These are phyloP conservation scores for Verasper variegatus DNA, from an alignment of 2,113 vertebrate species.

Conservation along the genomic window DNA sequence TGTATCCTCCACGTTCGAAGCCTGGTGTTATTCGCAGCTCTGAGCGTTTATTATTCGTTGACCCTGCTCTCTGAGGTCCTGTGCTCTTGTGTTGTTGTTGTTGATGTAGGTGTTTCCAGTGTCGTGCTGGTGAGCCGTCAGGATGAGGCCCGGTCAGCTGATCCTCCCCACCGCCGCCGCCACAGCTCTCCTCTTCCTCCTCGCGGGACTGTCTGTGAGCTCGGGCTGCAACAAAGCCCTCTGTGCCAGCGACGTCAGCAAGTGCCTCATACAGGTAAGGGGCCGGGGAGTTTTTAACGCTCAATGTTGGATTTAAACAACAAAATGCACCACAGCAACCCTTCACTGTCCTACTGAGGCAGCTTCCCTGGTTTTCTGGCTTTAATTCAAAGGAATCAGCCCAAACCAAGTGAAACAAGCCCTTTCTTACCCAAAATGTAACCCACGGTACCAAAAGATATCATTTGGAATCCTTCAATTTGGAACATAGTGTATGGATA, in stretches of 20 bases:
- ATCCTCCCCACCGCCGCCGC: slow-evolving; percentile 70
- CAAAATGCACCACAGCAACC: background rate
- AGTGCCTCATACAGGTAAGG: slow-evolving; percentile 96
- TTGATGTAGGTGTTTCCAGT: slow-evolving; percentile 66
- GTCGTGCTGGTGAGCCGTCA: slow-evolving; percentile 69
- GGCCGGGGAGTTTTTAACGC: no score
- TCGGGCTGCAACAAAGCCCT: slow-evolving; percentile 95
- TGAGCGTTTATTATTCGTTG: no score
- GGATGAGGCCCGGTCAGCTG: slow-evolving; percentile 86
- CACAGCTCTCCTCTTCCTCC: slow-evolving; percentile 82
- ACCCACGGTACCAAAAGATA: no score
- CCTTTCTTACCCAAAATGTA: no score
- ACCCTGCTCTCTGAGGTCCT: background rate
- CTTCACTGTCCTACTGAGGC: background rate
- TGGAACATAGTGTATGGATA: background rate
- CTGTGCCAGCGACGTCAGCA: slow-evolving; percentile 98
- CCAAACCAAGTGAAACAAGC: no score
- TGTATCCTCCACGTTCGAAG: no score
- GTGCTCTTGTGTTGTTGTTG: background rate
- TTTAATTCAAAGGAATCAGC: no score
- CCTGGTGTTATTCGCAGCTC: no score
- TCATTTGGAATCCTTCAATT: no score
- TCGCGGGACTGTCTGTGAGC: slow-evolving; percentile 83
- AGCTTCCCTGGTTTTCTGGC: background rate
- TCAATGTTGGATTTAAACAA: no score